Percentiles rank a stretch among this genome's conserved stretches.
These are phyloP conservation scores for Phrynosoma blainvillii DNA, from an alignment of 2,113 vertebrate species.

Conservation along the genomic window DNA sequence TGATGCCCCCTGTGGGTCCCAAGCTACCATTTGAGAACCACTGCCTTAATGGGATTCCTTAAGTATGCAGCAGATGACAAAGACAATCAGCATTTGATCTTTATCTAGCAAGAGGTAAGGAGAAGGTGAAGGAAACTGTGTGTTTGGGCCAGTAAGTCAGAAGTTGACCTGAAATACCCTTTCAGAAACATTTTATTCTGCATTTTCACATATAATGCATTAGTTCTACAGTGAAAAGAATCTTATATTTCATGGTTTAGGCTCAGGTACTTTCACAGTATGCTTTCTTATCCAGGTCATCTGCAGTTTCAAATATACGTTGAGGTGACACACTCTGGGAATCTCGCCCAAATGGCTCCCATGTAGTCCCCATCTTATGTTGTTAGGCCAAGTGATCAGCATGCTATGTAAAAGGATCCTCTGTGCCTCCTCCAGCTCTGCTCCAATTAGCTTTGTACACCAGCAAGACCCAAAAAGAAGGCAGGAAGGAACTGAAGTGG, in stretches of 20 bases:
- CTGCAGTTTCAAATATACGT: neutral
- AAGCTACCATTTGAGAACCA: too few species aligned
- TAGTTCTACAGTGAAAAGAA: neutral
- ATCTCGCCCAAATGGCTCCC: neutral
- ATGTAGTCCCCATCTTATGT: neutral
- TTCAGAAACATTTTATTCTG: too few species aligned
- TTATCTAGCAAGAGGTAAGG: too few species aligned
- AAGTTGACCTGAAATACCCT: too few species aligned
- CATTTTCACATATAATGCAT: neutral
- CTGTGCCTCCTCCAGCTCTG: neutral
- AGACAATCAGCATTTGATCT: too few species aligned
- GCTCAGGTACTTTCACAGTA: neutral
- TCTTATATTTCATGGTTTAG: neutral
- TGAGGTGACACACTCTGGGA: neutral
- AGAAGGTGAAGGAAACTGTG: too few species aligned
- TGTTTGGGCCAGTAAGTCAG: too few species aligned
- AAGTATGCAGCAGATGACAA: too few species aligned
- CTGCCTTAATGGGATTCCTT: too few species aligned
- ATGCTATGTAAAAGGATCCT: neutral
- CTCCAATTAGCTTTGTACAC: too few species aligned
- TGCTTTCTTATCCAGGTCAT: accelerated
- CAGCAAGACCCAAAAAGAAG: accelerated
- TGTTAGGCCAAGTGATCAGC: neutral
- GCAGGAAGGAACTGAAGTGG: too few species aligned
- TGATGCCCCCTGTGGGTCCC: too few species aligned